phyloP scores from a whole-genome alignment of 2,113 vertebrate species.

The Lepisosteus osseus region DNA sequence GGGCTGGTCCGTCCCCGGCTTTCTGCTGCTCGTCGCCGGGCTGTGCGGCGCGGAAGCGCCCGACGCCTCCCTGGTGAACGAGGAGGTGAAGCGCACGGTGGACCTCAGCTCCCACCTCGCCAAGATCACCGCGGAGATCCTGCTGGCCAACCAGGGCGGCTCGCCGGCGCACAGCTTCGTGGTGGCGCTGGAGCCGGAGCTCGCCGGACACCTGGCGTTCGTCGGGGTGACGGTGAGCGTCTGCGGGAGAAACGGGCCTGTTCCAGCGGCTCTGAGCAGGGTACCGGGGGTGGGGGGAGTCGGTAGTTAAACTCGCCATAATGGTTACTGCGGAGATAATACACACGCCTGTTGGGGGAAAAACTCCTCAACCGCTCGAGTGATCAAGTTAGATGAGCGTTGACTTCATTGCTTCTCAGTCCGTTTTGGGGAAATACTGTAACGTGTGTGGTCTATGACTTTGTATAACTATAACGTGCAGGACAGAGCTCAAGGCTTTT shows the following conservation, averaged over 20 bases:
- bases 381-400: too few species aligned
- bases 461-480: too few species aligned
- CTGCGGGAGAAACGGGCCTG: not conserved
- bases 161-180: conserved; percentile 68
- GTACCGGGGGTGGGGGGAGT: too few species aligned
- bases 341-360: too few species aligned
- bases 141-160: conserved; percentile 68
- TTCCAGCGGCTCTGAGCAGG: too few species aligned
- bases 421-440: too few species aligned
- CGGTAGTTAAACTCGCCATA: too few species aligned
- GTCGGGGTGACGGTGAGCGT: conserved; percentile 84
- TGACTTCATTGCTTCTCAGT: too few species aligned
- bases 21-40: conserved; percentile 46
- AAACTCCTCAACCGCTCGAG: too few species aligned
- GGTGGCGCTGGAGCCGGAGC: conserved; percentile 78
- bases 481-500: too few species aligned
- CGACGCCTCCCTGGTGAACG: conserved; percentile 71
- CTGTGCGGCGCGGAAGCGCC: conserved; percentile 34
- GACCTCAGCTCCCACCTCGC: conserved; percentile 89
- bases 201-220: conserved; percentile 79
- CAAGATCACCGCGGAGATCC: conserved; percentile 83
- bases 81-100: conserved; percentile 86
- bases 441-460: too few species aligned
- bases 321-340: too few species aligned
- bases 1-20: conserved; percentile 1